These are phyloP conservation scores for Erpobdella octoculata DNA, from an alignment of 2,888 invertebrate species.

Conservation along the genomic window DNA sequence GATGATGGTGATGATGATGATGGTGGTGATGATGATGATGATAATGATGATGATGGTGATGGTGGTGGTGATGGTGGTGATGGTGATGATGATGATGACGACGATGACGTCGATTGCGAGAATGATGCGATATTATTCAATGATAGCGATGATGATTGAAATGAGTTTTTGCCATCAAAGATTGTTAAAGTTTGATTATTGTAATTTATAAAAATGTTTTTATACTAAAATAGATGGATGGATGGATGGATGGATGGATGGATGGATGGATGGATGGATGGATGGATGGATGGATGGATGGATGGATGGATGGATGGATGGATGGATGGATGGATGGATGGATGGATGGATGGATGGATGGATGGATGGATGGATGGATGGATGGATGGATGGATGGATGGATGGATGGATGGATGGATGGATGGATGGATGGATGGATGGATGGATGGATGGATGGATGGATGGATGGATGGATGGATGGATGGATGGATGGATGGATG, in stretches of 20 bases:
- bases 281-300: conserved; percentile 12
- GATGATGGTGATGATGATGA: neutral
- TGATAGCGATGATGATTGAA: no score
- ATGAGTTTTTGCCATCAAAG: no score
- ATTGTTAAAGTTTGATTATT: no score
- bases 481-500: conserved; percentile 15
- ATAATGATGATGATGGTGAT: conserved; percentile 14
- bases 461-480: conserved; percentile 7
- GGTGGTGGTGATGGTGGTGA: conserved; percentile 3
- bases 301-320: conserved; percentile 15
- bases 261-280: conserved; percentile 12
- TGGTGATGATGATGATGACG: no score
- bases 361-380: conserved; percentile 15
- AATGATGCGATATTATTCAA: neutral
- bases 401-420: conserved; percentile 12
- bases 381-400: conserved; percentile 15
- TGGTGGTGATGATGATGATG: conserved; percentile 8
- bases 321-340: conserved; percentile 12
- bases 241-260: conserved; percentile 15
- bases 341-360: conserved; percentile 12
- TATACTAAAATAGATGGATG: conserved; percentile 8
- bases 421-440: conserved; percentile 15
- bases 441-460: conserved; percentile 12
- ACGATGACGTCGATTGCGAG: neutral
- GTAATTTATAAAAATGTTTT: no score